Evolutionary conservation across 1,140 invertebrate species (phyloP).

Genomic region (Drosophila busckii): DNA sequence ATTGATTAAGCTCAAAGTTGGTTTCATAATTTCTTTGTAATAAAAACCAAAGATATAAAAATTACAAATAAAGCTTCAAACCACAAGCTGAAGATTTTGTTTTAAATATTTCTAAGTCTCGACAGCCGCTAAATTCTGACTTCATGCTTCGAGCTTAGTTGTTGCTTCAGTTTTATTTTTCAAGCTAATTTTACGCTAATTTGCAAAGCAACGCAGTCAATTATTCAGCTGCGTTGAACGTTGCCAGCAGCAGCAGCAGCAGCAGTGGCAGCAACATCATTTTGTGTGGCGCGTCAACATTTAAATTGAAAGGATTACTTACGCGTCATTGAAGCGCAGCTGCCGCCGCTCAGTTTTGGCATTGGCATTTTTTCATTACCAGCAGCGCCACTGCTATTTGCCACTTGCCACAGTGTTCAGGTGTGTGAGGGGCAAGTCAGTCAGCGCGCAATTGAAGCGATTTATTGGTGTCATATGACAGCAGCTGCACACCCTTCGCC

Average conservation of each 20-base stretch:
- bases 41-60: too few species aligned
- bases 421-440: slow-evolving; percentile 60
- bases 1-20: too few species aligned
- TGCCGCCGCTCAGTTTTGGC: slow-evolving; percentile 45
- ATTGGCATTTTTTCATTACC: slow-evolving; percentile 74
- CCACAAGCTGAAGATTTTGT: too few species aligned
- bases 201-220: slow-evolving; percentile 67
- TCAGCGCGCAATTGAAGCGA: slow-evolving; percentile 78
- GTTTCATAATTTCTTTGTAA: too few species aligned
- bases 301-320: slow-evolving; percentile 76
- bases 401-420: neutral
- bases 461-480: slow-evolving; percentile 78
- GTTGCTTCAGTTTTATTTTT: slow-evolving; percentile 1
- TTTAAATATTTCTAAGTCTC: too few species aligned
- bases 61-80: too few species aligned
- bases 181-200: slow-evolving; percentile 75
- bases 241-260: slow-evolving; percentile 23
- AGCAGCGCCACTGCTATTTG: slow-evolving; percentile 38
- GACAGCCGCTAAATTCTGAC: too few species aligned
- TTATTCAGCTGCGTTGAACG: slow-evolving; percentile 64
- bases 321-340: slow-evolving; percentile 61
- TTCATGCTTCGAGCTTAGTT: neutral
- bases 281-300: slow-evolving; percentile 36
- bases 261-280: too few species aligned
- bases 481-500: slow-evolving; percentile 29